Evolutionary conservation across 2,113 vertebrate species (phyloP).

Genomic region (Oreocharis arfaki): DNA sequence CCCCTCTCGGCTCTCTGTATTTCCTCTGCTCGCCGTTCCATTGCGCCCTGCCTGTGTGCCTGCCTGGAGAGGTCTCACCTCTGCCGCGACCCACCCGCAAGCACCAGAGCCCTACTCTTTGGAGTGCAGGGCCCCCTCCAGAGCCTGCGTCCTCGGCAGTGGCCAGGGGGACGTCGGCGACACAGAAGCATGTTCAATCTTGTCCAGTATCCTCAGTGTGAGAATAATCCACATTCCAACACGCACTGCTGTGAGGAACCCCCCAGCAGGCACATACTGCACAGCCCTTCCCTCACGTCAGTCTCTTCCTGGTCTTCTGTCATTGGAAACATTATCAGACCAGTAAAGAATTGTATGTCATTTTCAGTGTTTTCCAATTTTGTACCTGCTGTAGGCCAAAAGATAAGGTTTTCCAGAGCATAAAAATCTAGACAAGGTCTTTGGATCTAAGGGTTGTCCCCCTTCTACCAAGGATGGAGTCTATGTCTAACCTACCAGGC

Average conservation of each 20-base stretch:
- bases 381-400: background rate
- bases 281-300: background rate
- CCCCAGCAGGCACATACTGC: background rate
- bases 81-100: too few relatives aligned
- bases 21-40: too few relatives aligned
- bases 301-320: background rate
- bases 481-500: background rate
- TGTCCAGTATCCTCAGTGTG: background rate
- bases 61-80: too few relatives aligned
- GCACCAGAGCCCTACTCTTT: too few relatives aligned
- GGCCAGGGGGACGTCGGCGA: too few relatives aligned
- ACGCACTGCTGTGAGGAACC: background rate
- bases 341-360: background rate
- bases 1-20: too few relatives aligned
- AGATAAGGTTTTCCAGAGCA: background rate
- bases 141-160: too few relatives aligned
- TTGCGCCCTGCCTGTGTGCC: too few relatives aligned
- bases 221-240: background rate
- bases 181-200: background rate
- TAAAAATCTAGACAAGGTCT: background rate
- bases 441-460: background rate
- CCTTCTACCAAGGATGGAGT: accelerated
- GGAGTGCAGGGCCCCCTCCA: too few relatives aligned
- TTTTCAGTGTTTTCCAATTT: background rate
- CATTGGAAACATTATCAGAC: background rate